phyloP scores from a whole-genome alignment of 2,888 invertebrate genomes.

The Hirtodrosophila trivittata region DNA sequence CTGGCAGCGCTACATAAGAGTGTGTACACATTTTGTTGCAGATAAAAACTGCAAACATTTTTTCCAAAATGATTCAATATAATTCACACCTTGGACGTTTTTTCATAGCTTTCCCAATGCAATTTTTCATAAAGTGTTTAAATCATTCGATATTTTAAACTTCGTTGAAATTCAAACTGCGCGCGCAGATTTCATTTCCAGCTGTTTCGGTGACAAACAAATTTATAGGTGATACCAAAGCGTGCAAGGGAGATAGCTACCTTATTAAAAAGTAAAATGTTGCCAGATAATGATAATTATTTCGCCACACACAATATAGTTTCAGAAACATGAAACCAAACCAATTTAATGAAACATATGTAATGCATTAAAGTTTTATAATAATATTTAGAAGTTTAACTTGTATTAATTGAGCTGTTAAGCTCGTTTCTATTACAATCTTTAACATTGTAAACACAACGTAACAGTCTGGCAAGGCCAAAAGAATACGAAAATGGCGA shows the following conservation, averaged over 20 bases:
- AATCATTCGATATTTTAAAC: too few relatives aligned
- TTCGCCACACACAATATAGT: conserved; percentile 5
- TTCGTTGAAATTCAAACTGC: conserved; percentile 29
- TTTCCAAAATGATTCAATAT: not conserved
- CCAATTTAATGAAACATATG: too few relatives aligned
- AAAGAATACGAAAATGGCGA: conserved; percentile 75
- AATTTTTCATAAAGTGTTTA: too few relatives aligned
- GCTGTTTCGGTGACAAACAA: conserved; percentile 39
- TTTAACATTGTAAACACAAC: conserved; percentile 9
- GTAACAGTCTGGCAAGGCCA: conserved; percentile 57
- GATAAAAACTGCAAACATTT: not conserved
- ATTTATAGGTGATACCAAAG: conserved; percentile 13
- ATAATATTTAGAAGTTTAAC: too few relatives aligned
- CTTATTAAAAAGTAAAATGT: not conserved
- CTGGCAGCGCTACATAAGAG: conserved; percentile 26
- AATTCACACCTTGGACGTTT: too few relatives aligned
- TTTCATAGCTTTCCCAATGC: too few relatives aligned
- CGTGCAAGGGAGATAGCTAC: conserved; percentile 36
- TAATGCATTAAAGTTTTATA: not conserved
- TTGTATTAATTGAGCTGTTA: not conserved
- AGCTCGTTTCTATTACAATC: not conserved
- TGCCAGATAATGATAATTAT: conserved; percentile 29
- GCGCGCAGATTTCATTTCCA: conserved; percentile 39
- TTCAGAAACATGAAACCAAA: not conserved
- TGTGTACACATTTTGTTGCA: conserved; percentile 23